A percentile compares a stretch with the other conserved stretches of the same genome.
phyloP scores from a whole-genome alignment of 2,797 vertebrate genomes.

The Melanotaenia parkinsoni region DNA sequence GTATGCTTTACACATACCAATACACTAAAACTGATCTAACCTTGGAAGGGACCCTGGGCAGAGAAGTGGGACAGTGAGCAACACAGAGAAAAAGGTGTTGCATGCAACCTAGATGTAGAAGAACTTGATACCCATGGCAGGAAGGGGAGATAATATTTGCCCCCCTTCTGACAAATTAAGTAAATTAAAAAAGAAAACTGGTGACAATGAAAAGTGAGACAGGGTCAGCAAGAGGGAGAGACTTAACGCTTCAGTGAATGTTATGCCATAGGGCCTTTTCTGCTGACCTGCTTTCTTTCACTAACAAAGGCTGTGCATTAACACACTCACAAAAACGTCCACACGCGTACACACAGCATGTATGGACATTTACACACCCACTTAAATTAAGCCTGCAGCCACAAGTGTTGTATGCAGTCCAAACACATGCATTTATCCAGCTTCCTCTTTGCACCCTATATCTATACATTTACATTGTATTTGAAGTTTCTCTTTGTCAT shows the following conservation, averaged over 20 bases:
- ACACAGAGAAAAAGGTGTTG: conserved; percentile 14
- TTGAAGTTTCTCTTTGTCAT: not conserved
- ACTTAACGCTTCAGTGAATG: conserved; percentile 57
- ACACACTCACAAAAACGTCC: conserved; percentile 39
- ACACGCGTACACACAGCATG: conserved; percentile 27
- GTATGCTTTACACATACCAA: conserved; percentile 17
- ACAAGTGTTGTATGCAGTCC: conserved; percentile 13
- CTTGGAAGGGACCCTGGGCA: conserved; percentile 18
- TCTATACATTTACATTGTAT: not conserved
- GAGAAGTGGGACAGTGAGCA: conserved; percentile 17
- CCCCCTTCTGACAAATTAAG: conserved; percentile 1
- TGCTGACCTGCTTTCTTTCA: conserved; percentile 81
- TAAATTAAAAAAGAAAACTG: conserved; percentile 45
- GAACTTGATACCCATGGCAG: conserved; percentile 13
- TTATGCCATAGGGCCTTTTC: conserved; percentile 68
- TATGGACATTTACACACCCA: conserved; percentile 58
- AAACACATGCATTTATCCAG: conserved; percentile 12
- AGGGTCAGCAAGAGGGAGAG: conserved; percentile 44
- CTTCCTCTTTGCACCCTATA: not conserved
- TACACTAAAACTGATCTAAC: conserved; percentile 23
- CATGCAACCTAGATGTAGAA: conserved; percentile 17
- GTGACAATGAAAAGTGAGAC: conserved; percentile 30
- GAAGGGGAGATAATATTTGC: conserved; percentile 4
- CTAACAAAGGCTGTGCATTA: conserved; percentile 63
- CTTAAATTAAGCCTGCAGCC: conserved; percentile 44